Evolutionary conservation across 2,113 vertebrate genomes (phyloP).

Genomic region (Poeciliopsis turrubarensis): DNA sequence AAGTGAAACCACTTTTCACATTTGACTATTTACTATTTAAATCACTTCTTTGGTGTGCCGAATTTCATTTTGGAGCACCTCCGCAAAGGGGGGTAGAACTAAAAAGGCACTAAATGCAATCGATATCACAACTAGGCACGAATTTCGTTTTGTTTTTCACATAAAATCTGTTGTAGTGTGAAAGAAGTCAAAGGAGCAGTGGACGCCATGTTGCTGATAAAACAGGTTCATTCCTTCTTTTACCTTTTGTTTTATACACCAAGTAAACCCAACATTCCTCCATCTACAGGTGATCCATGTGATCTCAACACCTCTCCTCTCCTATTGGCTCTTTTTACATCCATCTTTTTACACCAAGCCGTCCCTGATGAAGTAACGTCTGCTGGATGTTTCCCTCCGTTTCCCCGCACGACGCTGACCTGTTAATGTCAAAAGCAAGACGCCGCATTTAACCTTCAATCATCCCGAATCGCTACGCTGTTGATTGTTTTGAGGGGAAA

Average conservation of each 20-base stretch:
- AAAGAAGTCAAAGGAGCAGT: not conserved
- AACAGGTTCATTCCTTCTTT: not conserved
- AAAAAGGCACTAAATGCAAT: not conserved
- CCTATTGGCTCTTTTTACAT: too few species aligned
- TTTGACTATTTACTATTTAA: not conserved
- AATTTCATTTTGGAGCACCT: not conserved
- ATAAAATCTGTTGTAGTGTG: not conserved
- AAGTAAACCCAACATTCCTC: not conserved
- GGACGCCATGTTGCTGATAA: not conserved
- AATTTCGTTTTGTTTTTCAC: not conserved
- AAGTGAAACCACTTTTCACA: too few species aligned
- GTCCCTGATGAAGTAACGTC: not conserved
- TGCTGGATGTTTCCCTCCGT: not conserved
- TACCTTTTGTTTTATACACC: not conserved
- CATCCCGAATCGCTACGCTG: too few species aligned
- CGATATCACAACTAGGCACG: not conserved
- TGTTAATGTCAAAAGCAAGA: too few species aligned
- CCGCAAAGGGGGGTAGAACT: too few species aligned
- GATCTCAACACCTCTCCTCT: too few species aligned
- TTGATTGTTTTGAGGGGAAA: too few species aligned
- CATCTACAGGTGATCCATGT: too few species aligned
- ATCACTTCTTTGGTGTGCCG: not conserved
- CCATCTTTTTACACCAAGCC: not conserved
- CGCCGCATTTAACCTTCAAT: too few species aligned
- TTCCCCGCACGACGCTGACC: not conserved